Evolutionary conservation across 2,113 vertebrate species (phyloP).

Genomic region (Trogon melanurus): DNA sequence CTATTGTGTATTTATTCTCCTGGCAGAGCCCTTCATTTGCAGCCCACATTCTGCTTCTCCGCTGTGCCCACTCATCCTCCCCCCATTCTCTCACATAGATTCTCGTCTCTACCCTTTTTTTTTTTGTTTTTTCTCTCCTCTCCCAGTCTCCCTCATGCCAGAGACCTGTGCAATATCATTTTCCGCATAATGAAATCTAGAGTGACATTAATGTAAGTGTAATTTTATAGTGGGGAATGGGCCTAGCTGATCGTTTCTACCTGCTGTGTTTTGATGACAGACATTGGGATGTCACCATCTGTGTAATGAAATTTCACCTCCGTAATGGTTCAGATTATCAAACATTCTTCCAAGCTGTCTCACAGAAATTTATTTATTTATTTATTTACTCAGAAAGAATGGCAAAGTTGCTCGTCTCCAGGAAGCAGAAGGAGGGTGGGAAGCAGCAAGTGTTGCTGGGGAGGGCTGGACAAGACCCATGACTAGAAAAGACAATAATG

Average conservation of each 20-base stretch:
- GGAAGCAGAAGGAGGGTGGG: not conserved
- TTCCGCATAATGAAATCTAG: conserved; percentile 83
- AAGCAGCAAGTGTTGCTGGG: not conserved
- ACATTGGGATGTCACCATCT: conserved; percentile 84
- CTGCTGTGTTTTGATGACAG: conserved; percentile 87
- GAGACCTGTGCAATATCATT: conserved; percentile 80
- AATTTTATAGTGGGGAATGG: conserved; percentile 84
- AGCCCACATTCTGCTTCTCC: not conserved
- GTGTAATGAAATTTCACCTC: conserved; percentile 87
- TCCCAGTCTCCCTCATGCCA: conserved; percentile 44
- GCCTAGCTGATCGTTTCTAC: conserved; percentile 82
- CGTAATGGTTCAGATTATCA: conserved; percentile 82
- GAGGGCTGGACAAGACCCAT: not conserved
- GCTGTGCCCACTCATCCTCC: not conserved
- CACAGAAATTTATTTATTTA: conserved; percentile 45
- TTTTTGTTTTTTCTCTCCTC: not conserved
- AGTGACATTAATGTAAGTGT: conserved; percentile 86
- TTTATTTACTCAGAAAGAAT: conserved; percentile 51
- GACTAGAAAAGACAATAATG: not conserved
- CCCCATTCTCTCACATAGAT: not conserved
- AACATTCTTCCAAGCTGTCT: conserved; percentile 76
- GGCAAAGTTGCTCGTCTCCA: not conserved
- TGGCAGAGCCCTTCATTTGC: not conserved
- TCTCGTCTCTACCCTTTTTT: not conserved
- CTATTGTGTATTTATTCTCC: not conserved